Percentiles rank a stretch among this genome's conserved stretches.
Conservation (phyloP, 1,140 invertebrate genomes). For the Physella acuta region DNA sequence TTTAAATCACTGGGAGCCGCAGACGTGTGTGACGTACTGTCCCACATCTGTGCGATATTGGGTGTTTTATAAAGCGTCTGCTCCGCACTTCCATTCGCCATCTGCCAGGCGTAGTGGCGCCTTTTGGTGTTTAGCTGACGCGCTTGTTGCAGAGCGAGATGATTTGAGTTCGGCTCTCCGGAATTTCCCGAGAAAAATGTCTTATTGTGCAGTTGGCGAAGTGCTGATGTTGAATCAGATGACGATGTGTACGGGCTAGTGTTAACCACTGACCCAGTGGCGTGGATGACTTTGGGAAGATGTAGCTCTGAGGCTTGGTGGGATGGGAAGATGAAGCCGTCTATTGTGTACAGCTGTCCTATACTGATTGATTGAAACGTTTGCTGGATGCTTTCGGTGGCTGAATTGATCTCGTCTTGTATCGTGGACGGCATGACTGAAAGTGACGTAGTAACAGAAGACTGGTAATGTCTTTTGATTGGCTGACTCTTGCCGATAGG, state of each 20-base stretch:
- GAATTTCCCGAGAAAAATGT: background rate
- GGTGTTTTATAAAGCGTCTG: conserved; percentile 22
- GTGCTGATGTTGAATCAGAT: too few relatives aligned
- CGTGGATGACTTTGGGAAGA: background rate
- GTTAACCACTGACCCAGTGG: background rate
- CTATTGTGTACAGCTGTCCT: conserved; percentile 3
- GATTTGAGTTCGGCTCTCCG: background rate
- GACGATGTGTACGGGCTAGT: background rate
- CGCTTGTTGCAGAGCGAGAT: background rate
- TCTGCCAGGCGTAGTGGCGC: conserved; percentile 32
- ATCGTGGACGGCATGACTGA: conserved; percentile 4
- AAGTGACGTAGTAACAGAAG: conserved; percentile 5
- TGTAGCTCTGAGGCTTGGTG: background rate
- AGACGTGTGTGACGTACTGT: conserved; percentile 9
- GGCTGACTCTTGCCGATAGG: background rate
- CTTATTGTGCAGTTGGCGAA: too few relatives aligned
- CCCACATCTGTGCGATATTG: conserved; percentile 31
- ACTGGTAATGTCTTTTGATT: background rate
- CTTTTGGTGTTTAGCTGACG: background rate
- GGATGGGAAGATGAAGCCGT: conserved; percentile 21
- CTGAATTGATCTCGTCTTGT: background rate
- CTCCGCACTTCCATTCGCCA: conserved; percentile 29
- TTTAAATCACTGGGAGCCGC: too few relatives aligned
- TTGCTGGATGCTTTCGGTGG: background rate
- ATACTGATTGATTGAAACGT: conserved; percentile 17